phyloP scores from a whole-genome alignment of 2,888 invertebrate species.

The Pachymerium ferrugineum region DNA sequence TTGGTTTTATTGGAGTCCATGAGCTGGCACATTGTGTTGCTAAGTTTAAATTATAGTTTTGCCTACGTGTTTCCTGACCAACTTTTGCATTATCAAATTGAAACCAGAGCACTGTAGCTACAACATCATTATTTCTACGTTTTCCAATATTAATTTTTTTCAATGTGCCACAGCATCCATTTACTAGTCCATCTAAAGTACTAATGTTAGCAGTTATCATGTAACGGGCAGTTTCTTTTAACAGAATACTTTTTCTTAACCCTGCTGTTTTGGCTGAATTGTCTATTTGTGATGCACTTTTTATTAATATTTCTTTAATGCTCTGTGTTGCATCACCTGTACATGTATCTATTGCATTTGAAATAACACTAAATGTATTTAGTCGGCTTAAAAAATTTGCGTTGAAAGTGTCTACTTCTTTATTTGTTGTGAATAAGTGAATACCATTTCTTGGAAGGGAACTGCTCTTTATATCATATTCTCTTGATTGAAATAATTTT shows the following conservation, averaged over 20 bases:
- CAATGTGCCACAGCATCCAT: conserved; percentile 38
- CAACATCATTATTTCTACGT: not conserved
- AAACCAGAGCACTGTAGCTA: conserved; percentile 32
- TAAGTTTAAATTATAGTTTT: not conserved
- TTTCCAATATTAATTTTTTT: conserved; percentile 1
- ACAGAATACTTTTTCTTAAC: not conserved
- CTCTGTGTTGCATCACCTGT: not conserved
- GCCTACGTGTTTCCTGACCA: conserved; percentile 11
- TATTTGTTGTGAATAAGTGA: not conserved
- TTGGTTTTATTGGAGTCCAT: not conserved
- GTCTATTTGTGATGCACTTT: not conserved
- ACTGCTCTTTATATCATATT: not conserved
- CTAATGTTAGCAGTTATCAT: conserved; percentile 38
- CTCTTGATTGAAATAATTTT: not conserved
- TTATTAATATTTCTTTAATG: not conserved
- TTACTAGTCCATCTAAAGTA: conserved; percentile 37
- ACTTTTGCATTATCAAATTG: conserved; percentile 33
- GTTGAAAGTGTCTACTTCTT: not conserved
- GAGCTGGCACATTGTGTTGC: not conserved
- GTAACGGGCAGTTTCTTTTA: conserved; percentile 27
- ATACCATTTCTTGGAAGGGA: not conserved
- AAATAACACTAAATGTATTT: too few relatives aligned
- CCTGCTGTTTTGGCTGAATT: not conserved
- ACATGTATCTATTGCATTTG: not conserved
- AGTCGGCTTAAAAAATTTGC: too few relatives aligned